phyloP scores from a whole-genome alignment of 2,113 vertebrate species.

The Corythornis cristatus region DNA sequence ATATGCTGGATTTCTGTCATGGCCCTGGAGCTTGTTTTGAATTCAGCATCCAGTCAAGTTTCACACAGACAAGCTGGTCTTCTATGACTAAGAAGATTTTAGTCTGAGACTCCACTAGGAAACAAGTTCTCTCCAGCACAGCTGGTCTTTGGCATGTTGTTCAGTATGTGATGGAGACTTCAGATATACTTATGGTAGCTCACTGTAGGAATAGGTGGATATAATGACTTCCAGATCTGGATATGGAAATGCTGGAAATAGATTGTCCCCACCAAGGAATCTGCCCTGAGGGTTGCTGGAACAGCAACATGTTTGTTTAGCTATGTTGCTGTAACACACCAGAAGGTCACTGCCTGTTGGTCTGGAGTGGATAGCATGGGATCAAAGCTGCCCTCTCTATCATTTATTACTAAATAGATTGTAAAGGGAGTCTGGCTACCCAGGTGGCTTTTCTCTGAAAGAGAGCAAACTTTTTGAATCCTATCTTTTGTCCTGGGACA shows the following conservation, averaged over 20 bases:
- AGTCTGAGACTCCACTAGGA: not conserved
- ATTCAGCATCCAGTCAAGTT: not conserved
- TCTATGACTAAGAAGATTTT: not conserved
- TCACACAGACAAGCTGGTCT: not conserved
- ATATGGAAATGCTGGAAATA: slow-evolving; percentile 54
- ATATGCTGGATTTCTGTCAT: not conserved
- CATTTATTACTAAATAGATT: not conserved
- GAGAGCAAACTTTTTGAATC: not conserved
- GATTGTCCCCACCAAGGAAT: slow-evolving; percentile 40
- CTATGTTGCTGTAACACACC: not conserved
- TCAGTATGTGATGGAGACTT: slow-evolving; percentile 41
- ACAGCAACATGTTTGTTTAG: slow-evolving; percentile 22
- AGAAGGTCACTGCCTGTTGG: slow-evolving; percentile 11
- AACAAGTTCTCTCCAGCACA: not conserved
- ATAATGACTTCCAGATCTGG: slow-evolving; percentile 45
- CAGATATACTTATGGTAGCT: slow-evolving; percentile 19
- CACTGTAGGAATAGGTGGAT: slow-evolving; percentile 41
- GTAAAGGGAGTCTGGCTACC: not conserved
- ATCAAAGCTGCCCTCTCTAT: not conserved
- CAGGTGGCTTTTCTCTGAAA: not conserved
- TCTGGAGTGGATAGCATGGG: not conserved
- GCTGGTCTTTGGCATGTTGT: not conserved
- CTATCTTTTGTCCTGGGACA: not conserved
- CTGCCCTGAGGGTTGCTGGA: slow-evolving; percentile 3
- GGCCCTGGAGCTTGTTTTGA: not conserved